A percentile compares a stretch with the other conserved stretches of the same genome.
Conservation (phyloP, 2,888 invertebrate species). For the Tenthredo mesomela region DNA sequence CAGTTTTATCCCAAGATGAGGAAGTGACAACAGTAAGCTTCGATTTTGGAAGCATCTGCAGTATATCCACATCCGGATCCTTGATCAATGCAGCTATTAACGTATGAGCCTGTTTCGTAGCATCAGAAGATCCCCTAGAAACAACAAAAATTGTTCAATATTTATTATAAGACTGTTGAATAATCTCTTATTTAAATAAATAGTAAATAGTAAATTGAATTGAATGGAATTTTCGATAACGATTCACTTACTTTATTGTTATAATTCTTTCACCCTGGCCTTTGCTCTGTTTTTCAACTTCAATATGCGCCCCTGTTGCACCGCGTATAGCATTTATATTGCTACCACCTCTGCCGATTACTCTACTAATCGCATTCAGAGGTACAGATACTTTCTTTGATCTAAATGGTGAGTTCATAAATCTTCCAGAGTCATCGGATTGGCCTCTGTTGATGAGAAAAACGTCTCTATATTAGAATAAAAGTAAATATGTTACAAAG, state of each 20-base stretch:
- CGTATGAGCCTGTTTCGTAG: slow-evolving; percentile 94
- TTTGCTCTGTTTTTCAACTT: slow-evolving; percentile 98
- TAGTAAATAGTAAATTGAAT: too few species aligned
- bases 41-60: slow-evolving; percentile 88
- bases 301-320: slow-evolving; percentile 98
- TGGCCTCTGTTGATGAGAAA: slow-evolving; percentile 68
- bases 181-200: background rate
- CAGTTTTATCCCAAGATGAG: slow-evolving; percentile 82
- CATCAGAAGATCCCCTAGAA: slow-evolving; percentile 91
- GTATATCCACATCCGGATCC: slow-evolving; percentile 96
- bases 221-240: background rate
- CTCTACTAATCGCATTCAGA: slow-evolving; percentile 96
- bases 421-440: slow-evolving; percentile 75
- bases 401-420: slow-evolving; percentile 80
- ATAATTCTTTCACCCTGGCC: slow-evolving; percentile 96
- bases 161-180: slow-evolving; percentile 29
- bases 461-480: slow-evolving; percentile 2
- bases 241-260: slow-evolving; percentile 90
- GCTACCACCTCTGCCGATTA: slow-evolving; percentile 98
- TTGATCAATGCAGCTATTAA: slow-evolving; percentile 95
- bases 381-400: slow-evolving; percentile 97
- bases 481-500: background rate
- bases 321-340: slow-evolving; percentile 99
- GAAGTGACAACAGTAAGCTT: slow-evolving; percentile 81
- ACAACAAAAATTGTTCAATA: background rate